Evolutionary conservation across 2,113 vertebrate genomes (phyloP).

Genomic region (Brachyhypopomus occidentalis): DNA sequence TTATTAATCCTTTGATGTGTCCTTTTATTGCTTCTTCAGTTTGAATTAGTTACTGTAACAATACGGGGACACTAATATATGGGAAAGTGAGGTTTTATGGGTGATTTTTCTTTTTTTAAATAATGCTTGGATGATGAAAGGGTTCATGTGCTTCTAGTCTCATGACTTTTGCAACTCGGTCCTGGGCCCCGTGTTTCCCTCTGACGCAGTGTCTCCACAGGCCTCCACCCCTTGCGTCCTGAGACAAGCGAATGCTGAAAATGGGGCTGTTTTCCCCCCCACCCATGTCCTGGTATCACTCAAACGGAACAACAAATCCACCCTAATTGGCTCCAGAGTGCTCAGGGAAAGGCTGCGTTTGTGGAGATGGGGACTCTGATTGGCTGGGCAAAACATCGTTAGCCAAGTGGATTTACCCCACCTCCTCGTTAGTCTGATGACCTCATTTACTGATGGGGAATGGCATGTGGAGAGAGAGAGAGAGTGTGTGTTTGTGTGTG

Average conservation of each 20-base stretch:
- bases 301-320: slow-evolving; percentile 72
- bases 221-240: background rate
- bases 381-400: slow-evolving; percentile 79
- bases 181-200: slow-evolving; percentile 19
- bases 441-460: slow-evolving; percentile 84
- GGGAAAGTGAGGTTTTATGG: too few species aligned
- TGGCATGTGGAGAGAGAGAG: slow-evolving; percentile 70
- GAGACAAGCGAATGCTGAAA: too few species aligned
- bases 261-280: too few species aligned
- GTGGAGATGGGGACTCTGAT: slow-evolving; percentile 77
- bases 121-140: slow-evolving; percentile 10
- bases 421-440: slow-evolving; percentile 90
- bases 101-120: slow-evolving; percentile 28
- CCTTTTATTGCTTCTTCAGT: too few species aligned
- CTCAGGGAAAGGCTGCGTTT: slow-evolving; percentile 68
- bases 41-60: too few species aligned
- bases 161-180: slow-evolving; percentile 35
- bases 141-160: slow-evolving; percentile 65
- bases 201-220: slow-evolving; percentile 18
- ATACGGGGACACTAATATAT: too few species aligned
- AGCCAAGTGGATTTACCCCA: slow-evolving; percentile 71
- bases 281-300: slow-evolving; percentile 59
- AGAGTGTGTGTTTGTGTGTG: too few species aligned
- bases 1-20: too few species aligned
- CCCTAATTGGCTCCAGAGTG: slow-evolving; percentile 80